Percentiles rank a stretch among this genome's conserved stretches.
Conservation (phyloP, 2,113 vertebrate species). For the Saguinus midas region DNA sequence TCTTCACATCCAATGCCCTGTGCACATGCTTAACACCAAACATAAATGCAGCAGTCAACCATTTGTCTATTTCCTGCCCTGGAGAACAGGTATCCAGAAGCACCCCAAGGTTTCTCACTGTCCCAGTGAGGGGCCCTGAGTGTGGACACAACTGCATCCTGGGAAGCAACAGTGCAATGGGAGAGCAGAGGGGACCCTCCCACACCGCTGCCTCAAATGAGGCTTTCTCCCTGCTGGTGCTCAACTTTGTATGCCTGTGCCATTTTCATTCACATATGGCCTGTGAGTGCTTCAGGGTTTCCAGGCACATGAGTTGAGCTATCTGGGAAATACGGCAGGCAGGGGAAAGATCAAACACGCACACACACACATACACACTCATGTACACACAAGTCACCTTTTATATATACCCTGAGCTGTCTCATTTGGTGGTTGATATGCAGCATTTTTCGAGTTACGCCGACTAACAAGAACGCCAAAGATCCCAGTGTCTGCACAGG, state of each 20-base stretch:
- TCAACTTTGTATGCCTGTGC: background rate
- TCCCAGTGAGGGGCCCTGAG: background rate
- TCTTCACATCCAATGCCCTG: background rate
- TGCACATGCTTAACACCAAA: background rate
- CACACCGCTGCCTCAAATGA: background rate
- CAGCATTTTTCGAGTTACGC: background rate
- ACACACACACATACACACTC: background rate
- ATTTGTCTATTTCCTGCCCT: background rate
- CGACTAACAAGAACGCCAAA: background rate
- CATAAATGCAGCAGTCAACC: background rate
- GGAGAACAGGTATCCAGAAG: background rate
- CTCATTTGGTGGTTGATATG: background rate
- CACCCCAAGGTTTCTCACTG: background rate
- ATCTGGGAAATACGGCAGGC: background rate
- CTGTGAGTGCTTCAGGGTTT: background rate
- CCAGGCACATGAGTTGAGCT: background rate
- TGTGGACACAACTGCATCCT: background rate
- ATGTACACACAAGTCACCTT: background rate
- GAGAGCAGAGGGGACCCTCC: background rate
- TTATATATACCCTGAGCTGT: background rate
- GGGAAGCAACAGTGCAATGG: background rate
- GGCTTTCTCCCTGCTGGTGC: background rate
- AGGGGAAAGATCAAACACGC: slow-evolving; percentile 25
- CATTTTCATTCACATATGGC: background rate
- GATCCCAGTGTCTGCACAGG: slow-evolving; percentile 22